phyloP scores from a whole-genome alignment of 2,888 invertebrate species.

The Gasteruption jaculator region DNA sequence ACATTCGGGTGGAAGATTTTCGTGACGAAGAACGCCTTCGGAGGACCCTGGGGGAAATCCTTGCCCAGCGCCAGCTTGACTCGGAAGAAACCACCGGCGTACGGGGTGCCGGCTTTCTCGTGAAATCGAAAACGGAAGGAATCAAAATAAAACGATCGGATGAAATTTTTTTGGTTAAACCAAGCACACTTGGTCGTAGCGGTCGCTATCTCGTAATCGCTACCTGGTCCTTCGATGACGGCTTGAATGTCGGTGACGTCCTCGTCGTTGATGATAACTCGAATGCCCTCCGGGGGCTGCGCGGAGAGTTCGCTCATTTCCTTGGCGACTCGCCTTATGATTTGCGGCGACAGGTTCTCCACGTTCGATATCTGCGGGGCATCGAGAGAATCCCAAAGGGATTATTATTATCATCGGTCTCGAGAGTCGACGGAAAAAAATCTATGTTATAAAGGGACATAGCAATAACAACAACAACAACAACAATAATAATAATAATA shows the following conservation, averaged over 20 bases:
- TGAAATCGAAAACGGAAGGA: constrained; percentile 25
- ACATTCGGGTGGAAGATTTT: constrained; percentile 98
- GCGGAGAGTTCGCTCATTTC: constrained; percentile 81
- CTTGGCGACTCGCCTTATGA: constrained; percentile 78
- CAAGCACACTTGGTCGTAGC: constrained; percentile 30
- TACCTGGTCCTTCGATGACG: constrained; percentile 84
- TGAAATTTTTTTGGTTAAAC: constrained; percentile 4
- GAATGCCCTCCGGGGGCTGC: constrained; percentile 86
- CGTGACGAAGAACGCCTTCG: constrained; percentile 89
- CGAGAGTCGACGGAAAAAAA: too few species aligned
- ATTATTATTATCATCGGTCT: too few species aligned
- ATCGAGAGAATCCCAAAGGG: too few species aligned
- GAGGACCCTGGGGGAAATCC: constrained; percentile 88
- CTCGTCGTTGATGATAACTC: constrained; percentile 83
- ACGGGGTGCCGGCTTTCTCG: constrained; percentile 93
- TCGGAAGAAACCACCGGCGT: constrained; percentile 82
- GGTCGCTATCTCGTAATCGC: constrained; percentile 20
- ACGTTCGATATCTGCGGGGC: constrained; percentile 77
- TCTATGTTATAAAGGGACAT: too few species aligned
- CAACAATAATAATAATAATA: too few species aligned
- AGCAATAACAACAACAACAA: too few species aligned
- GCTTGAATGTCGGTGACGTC: constrained; percentile 94
- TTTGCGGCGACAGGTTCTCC: constrained; percentile 93
- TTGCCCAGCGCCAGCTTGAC: constrained; percentile 86
- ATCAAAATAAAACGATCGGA: constrained; percentile 1